Evolutionary conservation across 2,888 invertebrate genomes (phyloP).

Genomic region (Aphelenchoides bicaudatus): DNA sequence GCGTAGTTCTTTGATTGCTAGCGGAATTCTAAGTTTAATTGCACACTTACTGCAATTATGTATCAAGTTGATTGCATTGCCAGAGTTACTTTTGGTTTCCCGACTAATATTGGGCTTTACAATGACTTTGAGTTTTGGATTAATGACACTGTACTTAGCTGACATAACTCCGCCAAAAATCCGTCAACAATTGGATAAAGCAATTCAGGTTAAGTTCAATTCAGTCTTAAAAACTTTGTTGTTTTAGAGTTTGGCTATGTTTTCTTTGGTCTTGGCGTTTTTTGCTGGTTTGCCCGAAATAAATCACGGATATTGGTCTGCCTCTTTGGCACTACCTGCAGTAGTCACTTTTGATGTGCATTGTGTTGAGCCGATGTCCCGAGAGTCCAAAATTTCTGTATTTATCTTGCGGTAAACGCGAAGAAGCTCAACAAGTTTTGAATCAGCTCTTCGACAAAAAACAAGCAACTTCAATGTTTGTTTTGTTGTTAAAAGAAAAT

Average conservation of each 20-base stretch:
- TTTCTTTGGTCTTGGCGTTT: not conserved
- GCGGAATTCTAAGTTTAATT: not conserved
- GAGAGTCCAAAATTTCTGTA: not conserved
- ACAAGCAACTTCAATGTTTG: not conserved
- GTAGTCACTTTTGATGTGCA: not conserved
- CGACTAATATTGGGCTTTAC: not conserved
- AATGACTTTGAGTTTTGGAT: not conserved
- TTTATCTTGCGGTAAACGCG: not conserved
- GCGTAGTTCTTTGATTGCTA: not conserved
- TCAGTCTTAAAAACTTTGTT: not conserved
- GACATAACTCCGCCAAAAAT: not conserved
- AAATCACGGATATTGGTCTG: not conserved
- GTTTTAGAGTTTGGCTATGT: not conserved
- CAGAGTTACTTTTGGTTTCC: not conserved
- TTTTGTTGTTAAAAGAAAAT: not conserved
- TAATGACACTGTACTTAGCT: not conserved
- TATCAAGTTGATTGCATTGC: not conserved
- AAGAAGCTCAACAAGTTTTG: not conserved
- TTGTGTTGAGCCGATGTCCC: not conserved
- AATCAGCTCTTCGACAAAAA: not conserved
- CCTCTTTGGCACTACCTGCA: not conserved
- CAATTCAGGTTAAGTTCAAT: not conserved
- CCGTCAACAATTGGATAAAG: not conserved
- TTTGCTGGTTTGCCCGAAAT: not conserved
- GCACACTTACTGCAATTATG: not conserved